phyloP scores from a whole-genome alignment of 1,140 invertebrate species.

The Samia ricini region DNA sequence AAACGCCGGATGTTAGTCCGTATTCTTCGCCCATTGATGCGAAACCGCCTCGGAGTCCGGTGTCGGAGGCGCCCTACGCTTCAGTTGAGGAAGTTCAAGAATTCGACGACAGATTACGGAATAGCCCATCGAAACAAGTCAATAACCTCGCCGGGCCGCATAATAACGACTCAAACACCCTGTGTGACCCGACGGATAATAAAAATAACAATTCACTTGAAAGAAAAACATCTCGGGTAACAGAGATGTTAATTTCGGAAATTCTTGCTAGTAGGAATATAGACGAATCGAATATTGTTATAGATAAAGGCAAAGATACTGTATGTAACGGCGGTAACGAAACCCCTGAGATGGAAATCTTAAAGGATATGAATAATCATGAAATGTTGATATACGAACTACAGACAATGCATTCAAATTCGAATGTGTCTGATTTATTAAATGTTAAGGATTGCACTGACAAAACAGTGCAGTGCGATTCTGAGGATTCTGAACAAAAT shows the following conservation, averaged over 20 bases:
- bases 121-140: conserved; percentile 48
- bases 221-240: conserved; percentile 68
- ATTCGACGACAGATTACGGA: conserved; percentile 60
- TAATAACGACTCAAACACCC: conserved; percentile 17
- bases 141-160: conserved; percentile 34
- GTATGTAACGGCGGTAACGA: conserved; percentile 50
- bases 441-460: conserved; percentile 42
- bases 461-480: conserved; percentile 51
- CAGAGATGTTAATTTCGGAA: conserved; percentile 75
- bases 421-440: conserved; percentile 57
- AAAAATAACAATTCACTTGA: conserved; percentile 62
- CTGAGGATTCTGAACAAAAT: conserved; percentile 55
- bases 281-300: conserved; percentile 62
- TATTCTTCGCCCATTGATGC: conserved; percentile 68
- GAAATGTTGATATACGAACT: conserved; percentile 79
- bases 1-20: conserved; percentile 59
- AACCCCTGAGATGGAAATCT: conserved; percentile 56
- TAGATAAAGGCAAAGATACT: conserved; percentile 66
- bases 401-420: conserved; percentile 76
- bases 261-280: conserved; percentile 74
- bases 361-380: conserved; percentile 79
- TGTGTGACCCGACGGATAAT: conserved; percentile 39
- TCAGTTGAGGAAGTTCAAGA: conserved; percentile 62
- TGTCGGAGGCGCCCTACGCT: conserved; percentile 59
- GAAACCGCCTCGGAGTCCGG: conserved; percentile 42